Conservation (phyloP, 2,113 vertebrate species). For the Stegostoma tigrinum region DNA sequence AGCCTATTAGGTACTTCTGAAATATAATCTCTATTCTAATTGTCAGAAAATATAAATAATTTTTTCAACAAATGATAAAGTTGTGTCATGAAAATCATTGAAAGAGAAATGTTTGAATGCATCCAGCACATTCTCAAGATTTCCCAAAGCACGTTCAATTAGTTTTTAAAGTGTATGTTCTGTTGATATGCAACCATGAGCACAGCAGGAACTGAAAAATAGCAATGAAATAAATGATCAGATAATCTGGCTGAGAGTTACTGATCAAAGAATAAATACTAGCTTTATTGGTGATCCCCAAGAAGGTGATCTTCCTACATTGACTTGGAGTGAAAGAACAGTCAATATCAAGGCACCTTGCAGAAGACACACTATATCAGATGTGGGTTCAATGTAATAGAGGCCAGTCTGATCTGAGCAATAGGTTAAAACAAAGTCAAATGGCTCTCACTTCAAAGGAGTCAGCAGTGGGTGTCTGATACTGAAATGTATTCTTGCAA, state of each 20-base stretch:
- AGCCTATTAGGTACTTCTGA: too few relatives aligned
- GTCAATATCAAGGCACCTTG: too few relatives aligned
- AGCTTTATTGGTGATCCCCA: too few relatives aligned
- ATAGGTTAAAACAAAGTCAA: background rate
- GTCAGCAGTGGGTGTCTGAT: too few relatives aligned
- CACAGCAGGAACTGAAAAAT: background rate
- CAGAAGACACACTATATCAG: background rate
- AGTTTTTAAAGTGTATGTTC: background rate
- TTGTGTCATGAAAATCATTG: background rate
- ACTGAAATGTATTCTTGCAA: too few relatives aligned
- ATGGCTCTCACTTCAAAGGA: background rate
- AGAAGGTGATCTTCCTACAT: too few relatives aligned
- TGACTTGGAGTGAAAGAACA: too few relatives aligned
- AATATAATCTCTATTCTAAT: background rate
- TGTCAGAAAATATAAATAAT: background rate
- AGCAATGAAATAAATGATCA: background rate
- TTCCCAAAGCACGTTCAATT: background rate
- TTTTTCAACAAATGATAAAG: background rate
- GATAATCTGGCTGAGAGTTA: background rate
- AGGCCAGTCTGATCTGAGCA: background rate
- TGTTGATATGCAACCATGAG: background rate
- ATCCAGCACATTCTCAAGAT: background rate
- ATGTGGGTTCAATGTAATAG: background rate
- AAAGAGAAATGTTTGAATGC: background rate
- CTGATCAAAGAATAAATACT: background rate